Evolutionary conservation across 2,888 invertebrate species (phyloP).

Genomic region (Dendrolimus houi): DNA sequence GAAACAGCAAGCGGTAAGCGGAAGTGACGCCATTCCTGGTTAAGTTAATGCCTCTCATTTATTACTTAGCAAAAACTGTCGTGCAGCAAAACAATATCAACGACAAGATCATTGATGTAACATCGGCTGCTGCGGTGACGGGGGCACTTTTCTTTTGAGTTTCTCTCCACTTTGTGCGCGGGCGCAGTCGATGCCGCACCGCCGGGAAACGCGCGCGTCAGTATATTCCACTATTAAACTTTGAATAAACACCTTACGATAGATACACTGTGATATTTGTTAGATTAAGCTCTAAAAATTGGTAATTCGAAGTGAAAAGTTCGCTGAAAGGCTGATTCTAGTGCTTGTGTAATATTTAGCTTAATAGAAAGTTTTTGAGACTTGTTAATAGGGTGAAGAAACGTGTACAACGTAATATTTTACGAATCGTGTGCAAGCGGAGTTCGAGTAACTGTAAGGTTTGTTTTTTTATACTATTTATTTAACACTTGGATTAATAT

Average conservation of each 20-base stretch:
- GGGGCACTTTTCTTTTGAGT: conserved; percentile 65
- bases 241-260: background rate
- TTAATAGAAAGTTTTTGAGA: conserved; percentile 39
- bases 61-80: conserved; percentile 31
- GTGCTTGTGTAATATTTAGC: conserved; percentile 39
- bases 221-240: conserved; percentile 5
- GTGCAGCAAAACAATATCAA: conserved; percentile 31
- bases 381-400: conserved; percentile 33
- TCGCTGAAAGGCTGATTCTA: conserved; percentile 22
- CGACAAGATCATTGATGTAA: conserved; percentile 61
- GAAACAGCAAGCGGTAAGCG: conserved; percentile 29
- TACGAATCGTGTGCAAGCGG: conserved; percentile 32
- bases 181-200: conserved; percentile 47
- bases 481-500: too few relatives aligned
- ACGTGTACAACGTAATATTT: conserved; percentile 27
- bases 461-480: conserved; percentile 21
- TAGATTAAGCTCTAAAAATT: conserved; percentile 21
- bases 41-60: conserved; percentile 28
- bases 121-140: conserved; percentile 31
- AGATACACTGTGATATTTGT: conserved; percentile 11
- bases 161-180: conserved; percentile 43
- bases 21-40: conserved; percentile 31
- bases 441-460: conserved; percentile 57
- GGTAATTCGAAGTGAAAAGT: conserved; percentile 27
- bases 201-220: conserved; percentile 46